Conservation (phyloP, 2,113 vertebrate genomes). For the Corynorhinus townsendii region DNA sequence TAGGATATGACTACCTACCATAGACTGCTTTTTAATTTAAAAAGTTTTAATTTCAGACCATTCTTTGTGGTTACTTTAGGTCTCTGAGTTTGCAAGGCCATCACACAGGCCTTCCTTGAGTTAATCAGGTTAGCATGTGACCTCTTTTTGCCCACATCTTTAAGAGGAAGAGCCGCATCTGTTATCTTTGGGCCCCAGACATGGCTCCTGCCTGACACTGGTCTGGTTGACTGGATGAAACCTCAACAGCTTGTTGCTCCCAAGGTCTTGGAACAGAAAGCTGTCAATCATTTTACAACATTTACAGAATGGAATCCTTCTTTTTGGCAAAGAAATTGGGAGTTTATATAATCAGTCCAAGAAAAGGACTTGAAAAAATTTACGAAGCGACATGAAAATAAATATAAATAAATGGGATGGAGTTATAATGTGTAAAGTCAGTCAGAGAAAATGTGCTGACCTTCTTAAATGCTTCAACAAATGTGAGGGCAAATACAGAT, state of each 20-base stretch:
- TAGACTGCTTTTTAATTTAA: too few relatives aligned
- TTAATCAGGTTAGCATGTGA: too few relatives aligned
- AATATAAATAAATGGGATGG: not conserved
- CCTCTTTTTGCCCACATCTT: not conserved
- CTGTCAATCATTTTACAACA: not conserved
- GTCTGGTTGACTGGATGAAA: not conserved
- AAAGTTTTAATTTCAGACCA: too few relatives aligned
- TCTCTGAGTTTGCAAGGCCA: too few relatives aligned
- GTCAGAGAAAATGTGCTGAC: not conserved
- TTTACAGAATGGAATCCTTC: not conserved
- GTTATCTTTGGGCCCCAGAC: not conserved
- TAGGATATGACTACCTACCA: too few relatives aligned
- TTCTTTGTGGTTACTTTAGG: too few relatives aligned
- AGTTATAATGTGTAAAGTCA: not conserved
- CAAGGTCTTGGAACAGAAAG: not conserved
- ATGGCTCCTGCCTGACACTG: not conserved
- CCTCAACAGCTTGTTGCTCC: not conserved
- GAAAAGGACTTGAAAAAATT: conserved; percentile 3
- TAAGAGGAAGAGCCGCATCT: not conserved
- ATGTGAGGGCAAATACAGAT: not conserved
- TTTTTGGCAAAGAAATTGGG: not conserved
- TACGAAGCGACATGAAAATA: conserved; percentile 21
- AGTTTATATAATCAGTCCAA: not conserved
- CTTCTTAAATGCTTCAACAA: not conserved
- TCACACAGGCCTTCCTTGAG: too few relatives aligned